Evolutionary conservation across 2,888 invertebrate genomes (phyloP).

Genomic region (Melieria omissa): DNA sequence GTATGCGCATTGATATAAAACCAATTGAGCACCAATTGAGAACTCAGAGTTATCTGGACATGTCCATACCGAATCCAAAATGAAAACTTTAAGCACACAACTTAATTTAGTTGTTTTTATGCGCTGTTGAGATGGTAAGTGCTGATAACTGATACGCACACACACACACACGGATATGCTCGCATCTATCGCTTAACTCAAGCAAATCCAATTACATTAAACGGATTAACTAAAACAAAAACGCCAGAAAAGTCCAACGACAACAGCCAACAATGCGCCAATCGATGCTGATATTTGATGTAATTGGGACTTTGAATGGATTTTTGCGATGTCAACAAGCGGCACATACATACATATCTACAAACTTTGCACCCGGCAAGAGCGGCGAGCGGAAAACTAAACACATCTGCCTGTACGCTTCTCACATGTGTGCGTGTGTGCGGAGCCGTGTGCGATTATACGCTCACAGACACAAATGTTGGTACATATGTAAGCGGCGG

Average conservation of each 20-base stretch:
- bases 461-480: too few relatives aligned
- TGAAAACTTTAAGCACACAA: constrained; percentile 44
- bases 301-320: too few relatives aligned
- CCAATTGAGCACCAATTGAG: too few relatives aligned
- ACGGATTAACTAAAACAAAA: constrained; percentile 43
- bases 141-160: constrained; percentile 17
- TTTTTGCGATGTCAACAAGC: too few relatives aligned
- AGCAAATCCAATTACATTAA: constrained; percentile 58
- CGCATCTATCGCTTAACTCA: constrained; percentile 33
- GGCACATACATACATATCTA: too few relatives aligned
- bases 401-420: too few relatives aligned
- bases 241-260: constrained; percentile 37
- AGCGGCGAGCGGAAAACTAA: too few relatives aligned
- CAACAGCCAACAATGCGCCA: background rate
- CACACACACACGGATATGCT: constrained; percentile 43
- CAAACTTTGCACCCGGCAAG: too few relatives aligned
- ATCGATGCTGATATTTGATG: background rate
- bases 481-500: too few relatives aligned
- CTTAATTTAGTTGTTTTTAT: constrained; percentile 58
- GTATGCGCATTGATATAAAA: too few relatives aligned
- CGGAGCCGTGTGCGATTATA: too few relatives aligned
- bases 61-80: constrained; percentile 14
- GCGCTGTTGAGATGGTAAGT: constrained; percentile 17
- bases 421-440: too few relatives aligned
- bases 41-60: background rate